A percentile compares a stretch with the other conserved stretches of the same genome.
These are phyloP conservation scores for Trachurus trachurus DNA, from an alignment of 2,797 vertebrate species.

Conservation along the genomic window DNA sequence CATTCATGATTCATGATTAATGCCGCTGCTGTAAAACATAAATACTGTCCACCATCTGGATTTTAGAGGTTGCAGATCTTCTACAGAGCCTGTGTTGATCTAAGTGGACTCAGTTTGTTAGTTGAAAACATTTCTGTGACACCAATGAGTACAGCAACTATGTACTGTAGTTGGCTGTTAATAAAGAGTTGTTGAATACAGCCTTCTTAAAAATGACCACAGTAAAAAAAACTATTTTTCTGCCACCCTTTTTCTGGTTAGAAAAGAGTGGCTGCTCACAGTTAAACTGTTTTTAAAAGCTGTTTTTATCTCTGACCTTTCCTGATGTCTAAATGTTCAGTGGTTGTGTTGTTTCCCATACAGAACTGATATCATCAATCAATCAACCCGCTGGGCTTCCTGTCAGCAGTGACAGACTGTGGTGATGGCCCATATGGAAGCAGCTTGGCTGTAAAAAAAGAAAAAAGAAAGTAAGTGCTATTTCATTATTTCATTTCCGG, in stretches of 20 bases:
- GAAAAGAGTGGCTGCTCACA: too few species aligned
- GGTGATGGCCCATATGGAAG: neutral
- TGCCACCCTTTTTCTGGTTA: too few species aligned
- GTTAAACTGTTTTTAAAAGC: too few species aligned
- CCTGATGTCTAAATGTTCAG: neutral
- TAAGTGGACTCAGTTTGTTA: neutral
- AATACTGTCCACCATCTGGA: neutral
- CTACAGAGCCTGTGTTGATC: neutral
- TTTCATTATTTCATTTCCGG: neutral
- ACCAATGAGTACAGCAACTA: neutral
- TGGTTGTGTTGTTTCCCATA: neutral
- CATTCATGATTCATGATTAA: neutral
- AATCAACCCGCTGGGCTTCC: neutral
- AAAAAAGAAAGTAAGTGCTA: neutral
- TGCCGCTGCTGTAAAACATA: neutral
- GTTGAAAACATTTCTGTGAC: neutral
- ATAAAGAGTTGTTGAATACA: too few species aligned
- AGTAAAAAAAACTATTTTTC: too few species aligned
- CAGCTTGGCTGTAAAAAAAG: neutral
- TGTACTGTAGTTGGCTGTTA: neutral
- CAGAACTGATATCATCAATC: neutral
- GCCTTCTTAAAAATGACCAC: too few species aligned
- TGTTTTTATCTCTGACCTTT: neutral
- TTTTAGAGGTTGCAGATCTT: constrained; percentile 6
- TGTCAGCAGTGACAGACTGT: neutral